Base-by-base conservation (phyloP, 1,140 invertebrate species). In the Philotrypesis tridentata region DNA sequence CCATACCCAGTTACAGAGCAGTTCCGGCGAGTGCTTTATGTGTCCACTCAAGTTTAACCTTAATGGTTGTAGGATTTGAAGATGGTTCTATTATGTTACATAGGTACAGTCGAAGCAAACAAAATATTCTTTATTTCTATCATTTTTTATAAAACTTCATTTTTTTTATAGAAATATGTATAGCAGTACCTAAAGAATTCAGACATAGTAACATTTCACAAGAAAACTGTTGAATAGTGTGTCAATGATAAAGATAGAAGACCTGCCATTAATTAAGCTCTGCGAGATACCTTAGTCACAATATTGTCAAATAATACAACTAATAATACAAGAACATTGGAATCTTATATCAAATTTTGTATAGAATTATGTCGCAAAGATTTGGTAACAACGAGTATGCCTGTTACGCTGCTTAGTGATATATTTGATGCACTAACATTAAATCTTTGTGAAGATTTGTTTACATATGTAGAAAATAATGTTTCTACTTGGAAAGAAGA, bases 401-500 rank as follows among this genome's bases (percentile, higher is more conserved):
- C 98, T 3, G 96, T 99, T 23, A 94, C 97, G 60, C 90, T 99
- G 23, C 92, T 99, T 0, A 95, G 96, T 7, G 98, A 99, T 89
- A 95, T 98, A 72, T 98, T 99, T 90, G 98, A 99, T 89, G 94
- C 96, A 0, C 93, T 97, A 72, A 97, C 97, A 0, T 90, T 99
- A 21, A 95, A 97, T 86, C 93, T 95, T 86, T 99, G 98, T 89
- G 97, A 99, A 87, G 93, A 95, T 84, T 92, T 99, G 79, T 99
- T 99, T 89, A 93, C 93, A 17, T 97, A 97, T 90, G 96, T 99
- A 3, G 98, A 99, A 92, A 94, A 96, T 60, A 95, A 96, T 88
- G 97, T 99, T 0, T 93, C 94, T 70, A 94, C 95, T 17, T 99
- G 98, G 97, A 99, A 99, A 88, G 97, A 98, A 89, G 96, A 97